Base-by-base conservation (phyloP, 2,888 invertebrate genomes). In the Trachelus stipa region DNA sequence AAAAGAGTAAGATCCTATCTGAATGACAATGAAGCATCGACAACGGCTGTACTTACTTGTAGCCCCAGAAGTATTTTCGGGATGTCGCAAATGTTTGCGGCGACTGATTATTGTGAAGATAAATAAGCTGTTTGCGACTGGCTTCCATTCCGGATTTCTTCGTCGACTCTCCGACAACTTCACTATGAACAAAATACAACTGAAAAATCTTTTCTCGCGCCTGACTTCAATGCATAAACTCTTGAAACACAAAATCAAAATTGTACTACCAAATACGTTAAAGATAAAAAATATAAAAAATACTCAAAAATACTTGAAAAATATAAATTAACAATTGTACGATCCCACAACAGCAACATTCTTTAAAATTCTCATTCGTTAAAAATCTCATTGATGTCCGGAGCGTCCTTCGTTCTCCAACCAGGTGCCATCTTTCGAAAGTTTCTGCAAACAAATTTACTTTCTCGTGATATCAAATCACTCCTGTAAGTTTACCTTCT, bases 111-210 rank as follows among this genome's bases (percentile, higher is more conserved):
- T 88, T 85, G 80, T 81, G 81, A 85, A 88, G 86, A 87, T 89
- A 88, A 89, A 89, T 88, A 87, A 88, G 83, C 85, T 84, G 85
- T 86, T 88, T 86, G 83, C 83, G 84, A 88, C 84, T 86, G 84
- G 85, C 86, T 88, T 88, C 86, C 89, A 88, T 88, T 81, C 78
- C 81, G 77, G 69, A 76, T 73, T 56, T 83, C 83, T 84, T 84
- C 82, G 87, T 87, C 87, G 88, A 89, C 86, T 86, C 81, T 83
- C 80, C 76, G 82, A 81, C 82, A 84, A 88, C 86, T 88, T 88
- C 84, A 82, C 69, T 73, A 76, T 34, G 76, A 69, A 81, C 79
- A 71, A 76, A 75, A 35, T 74, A 34, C 77, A 73, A 76, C 73
- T 69, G 77, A 68, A 74, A 76, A 74, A 34, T 69, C 56, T 34